These are phyloP conservation scores for Trichogramma pretiosum DNA, from an alignment of 1,140 invertebrate species.

Conservation along the genomic window DNA sequence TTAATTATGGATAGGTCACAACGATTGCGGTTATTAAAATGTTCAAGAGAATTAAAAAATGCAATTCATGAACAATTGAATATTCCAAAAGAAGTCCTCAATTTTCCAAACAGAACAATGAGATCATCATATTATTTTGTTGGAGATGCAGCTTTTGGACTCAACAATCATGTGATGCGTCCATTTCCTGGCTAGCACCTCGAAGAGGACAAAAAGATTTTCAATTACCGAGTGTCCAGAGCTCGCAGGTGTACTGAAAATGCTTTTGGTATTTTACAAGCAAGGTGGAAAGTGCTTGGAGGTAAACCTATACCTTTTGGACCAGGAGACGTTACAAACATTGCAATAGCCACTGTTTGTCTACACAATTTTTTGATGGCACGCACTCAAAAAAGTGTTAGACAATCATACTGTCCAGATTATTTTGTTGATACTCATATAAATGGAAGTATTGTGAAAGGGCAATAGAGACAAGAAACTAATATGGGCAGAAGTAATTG, in stretches of 20 bases:
- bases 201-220: constrained; percentile 29
- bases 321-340: background rate
- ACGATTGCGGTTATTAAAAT: no score
- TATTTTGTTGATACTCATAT: background rate
- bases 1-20: no score
- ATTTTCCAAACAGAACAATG: constrained; percentile 11
- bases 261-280: constrained; percentile 18
- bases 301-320: background rate
- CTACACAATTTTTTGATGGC: constrained; percentile 15
- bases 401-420: no score
- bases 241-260: constrained; percentile 11
- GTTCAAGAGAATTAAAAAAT: no score
- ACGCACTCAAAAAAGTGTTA: background rate
- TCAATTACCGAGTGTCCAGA: constrained; percentile 27
- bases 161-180: constrained; percentile 36
- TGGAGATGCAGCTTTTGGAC: constrained; percentile 42
- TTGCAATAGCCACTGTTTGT: constrained; percentile 5
- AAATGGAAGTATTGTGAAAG: background rate
- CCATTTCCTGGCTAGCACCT: constrained; percentile 33
- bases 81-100: constrained; percentile 4
- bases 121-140: constrained; percentile 30
- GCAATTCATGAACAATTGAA: no score
- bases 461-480: background rate
- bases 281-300: constrained; percentile 13
- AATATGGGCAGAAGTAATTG: background rate